Conservation (phyloP, 2,113 vertebrate species). For the Oenanthe melanoleuca region DNA sequence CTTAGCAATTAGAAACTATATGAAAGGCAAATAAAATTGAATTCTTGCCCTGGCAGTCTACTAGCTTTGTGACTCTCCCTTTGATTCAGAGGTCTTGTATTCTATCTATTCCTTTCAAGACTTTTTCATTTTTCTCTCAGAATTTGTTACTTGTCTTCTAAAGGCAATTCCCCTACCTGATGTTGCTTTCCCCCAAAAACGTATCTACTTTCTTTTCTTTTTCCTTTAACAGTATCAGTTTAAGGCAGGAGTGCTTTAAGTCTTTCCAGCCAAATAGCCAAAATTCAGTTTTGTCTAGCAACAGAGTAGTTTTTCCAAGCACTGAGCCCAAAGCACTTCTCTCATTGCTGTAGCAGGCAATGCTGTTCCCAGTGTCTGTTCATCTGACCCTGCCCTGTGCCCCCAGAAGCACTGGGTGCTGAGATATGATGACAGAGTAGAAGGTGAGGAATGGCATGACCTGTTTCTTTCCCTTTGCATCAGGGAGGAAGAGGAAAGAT, state of each 20-base stretch:
- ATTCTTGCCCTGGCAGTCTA: neutral
- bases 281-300: neutral
- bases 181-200: neutral
- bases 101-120: neutral
- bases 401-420: neutral
- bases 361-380: neutral
- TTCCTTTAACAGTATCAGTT: neutral
- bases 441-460: neutral
- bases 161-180: neutral
- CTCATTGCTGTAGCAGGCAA: neutral
- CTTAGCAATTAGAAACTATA: neutral
- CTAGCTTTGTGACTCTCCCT: neutral
- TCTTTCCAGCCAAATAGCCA: neutral
- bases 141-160: neutral
- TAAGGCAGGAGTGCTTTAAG: neutral
- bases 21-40: constrained; percentile 48
- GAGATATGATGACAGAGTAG: neutral
- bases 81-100: neutral
- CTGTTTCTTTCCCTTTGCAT: neutral
- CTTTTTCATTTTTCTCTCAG: neutral
- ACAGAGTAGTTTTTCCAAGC: neutral
- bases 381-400: neutral
- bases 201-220: neutral
- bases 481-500: neutral
- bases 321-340: neutral